Evolutionary conservation across 2,113 vertebrate genomes (phyloP).

Genomic region (Brienomyrus longianalis): DNA sequence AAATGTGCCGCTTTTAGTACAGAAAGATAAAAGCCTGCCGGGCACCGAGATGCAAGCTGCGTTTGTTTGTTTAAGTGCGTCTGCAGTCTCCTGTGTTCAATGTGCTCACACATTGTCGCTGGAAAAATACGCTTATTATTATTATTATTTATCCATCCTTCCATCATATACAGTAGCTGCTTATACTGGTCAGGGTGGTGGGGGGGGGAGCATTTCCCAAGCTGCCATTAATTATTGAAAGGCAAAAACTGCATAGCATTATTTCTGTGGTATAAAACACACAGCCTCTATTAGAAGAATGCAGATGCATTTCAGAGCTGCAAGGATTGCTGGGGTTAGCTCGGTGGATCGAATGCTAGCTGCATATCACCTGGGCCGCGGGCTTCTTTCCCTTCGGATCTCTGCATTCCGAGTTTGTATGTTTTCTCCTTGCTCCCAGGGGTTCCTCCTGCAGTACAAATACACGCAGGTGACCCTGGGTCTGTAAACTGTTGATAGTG

Average conservation of each 20-base stretch:
- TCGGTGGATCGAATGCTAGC: neutral
- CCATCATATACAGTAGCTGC: neutral
- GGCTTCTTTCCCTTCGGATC: neutral
- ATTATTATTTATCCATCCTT: conserved; percentile 29
- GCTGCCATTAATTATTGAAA: conserved; percentile 33
- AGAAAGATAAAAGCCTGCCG: conserved; percentile 31
- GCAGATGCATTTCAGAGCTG: conserved; percentile 40
- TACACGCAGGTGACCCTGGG: conserved; percentile 28
- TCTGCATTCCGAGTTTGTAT: neutral
- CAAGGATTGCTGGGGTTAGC: conserved; percentile 34
- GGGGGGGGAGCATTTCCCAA: neutral
- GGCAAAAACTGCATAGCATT: conserved; percentile 24
- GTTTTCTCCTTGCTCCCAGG: neutral
- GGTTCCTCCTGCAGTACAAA: neutral
- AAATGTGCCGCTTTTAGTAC: conserved; percentile 13
- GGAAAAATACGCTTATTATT: conserved; percentile 18
- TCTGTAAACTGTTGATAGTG: neutral
- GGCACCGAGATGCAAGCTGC: conserved; percentile 7
- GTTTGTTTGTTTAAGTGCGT: conserved; percentile 22
- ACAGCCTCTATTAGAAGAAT: conserved; percentile 25
- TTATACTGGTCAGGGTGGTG: neutral
- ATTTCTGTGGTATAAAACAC: conserved; percentile 15
- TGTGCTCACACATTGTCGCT: neutral
- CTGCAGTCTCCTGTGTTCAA: neutral
- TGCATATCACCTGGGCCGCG: neutral